Conservation (phyloP, 1,140 invertebrate species). For the Anastrepha ludens region DNA sequence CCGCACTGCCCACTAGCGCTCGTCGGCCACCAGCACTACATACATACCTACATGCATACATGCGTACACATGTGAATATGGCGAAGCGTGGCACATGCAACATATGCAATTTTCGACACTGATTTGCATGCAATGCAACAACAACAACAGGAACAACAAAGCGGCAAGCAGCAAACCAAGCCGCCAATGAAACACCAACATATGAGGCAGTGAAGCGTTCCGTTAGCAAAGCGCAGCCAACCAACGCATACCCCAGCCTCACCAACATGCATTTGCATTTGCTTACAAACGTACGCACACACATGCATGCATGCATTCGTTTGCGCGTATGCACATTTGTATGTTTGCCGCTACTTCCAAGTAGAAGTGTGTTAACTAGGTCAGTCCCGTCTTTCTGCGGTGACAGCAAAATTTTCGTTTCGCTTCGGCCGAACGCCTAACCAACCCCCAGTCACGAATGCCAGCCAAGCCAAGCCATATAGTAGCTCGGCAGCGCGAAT, state of each 20-base stretch:
- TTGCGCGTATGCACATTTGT: background rate
- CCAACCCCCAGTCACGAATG: background rate
- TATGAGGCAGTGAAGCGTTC: background rate
- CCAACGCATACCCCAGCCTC: background rate
- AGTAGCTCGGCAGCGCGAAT: background rate
- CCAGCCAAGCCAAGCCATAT: background rate
- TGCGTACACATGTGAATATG: background rate
- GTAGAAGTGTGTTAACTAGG: constrained; percentile 49
- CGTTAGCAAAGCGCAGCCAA: constrained; percentile 16
- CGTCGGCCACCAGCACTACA: background rate
- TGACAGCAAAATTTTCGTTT: constrained; percentile 45
- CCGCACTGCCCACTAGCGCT: background rate
- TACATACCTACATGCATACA: background rate
- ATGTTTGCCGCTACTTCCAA: constrained; percentile 21
- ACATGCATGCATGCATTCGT: background rate
- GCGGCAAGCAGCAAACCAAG: background rate
- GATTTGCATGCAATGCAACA: constrained; percentile 47
- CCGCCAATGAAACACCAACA: constrained; percentile 25
- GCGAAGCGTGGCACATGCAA: background rate
- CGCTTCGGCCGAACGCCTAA: background rate
- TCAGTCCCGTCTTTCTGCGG: constrained; percentile 44
- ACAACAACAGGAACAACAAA: background rate
- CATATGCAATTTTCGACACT: constrained; percentile 46
- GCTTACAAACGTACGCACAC: background rate
- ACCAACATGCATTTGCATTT: background rate